Evolutionary conservation across 2,113 vertebrate genomes (phyloP).

Genomic region (Callocephalon fimbriatum): DNA sequence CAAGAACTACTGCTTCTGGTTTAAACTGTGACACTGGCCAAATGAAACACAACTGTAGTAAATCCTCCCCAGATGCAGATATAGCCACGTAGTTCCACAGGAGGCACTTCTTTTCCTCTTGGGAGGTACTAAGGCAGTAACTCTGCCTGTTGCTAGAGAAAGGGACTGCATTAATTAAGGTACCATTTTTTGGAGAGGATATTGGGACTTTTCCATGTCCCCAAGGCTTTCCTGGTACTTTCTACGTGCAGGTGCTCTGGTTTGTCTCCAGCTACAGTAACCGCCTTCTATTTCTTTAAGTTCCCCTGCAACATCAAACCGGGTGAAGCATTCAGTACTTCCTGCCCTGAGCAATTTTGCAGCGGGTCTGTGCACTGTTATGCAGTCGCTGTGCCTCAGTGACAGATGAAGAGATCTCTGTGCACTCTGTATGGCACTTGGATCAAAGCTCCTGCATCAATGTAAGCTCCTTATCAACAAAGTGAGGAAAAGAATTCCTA

Average conservation of each 20-base stretch:
- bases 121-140: neutral
- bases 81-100: neutral
- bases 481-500: neutral
- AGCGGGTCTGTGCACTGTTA: neutral
- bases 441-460: constrained; percentile 13
- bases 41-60: neutral
- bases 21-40: neutral
- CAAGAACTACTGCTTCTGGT: neutral
- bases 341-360: neutral
- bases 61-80: neutral
- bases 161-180: neutral
- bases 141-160: neutral
- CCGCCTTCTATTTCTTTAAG: neutral
- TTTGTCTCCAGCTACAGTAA: neutral
- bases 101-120: neutral
- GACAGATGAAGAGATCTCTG: neutral
- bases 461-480: neutral
- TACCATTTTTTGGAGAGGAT: neutral
- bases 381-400: neutral
- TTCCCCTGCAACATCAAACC: neutral
- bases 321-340: neutral
- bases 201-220: neutral
- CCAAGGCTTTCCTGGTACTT: neutral
- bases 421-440: neutral
- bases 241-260: neutral